Base-by-base conservation (phyloP, 92 coral and sea anemone genomes). In the Heliopora coerulea region DNA sequence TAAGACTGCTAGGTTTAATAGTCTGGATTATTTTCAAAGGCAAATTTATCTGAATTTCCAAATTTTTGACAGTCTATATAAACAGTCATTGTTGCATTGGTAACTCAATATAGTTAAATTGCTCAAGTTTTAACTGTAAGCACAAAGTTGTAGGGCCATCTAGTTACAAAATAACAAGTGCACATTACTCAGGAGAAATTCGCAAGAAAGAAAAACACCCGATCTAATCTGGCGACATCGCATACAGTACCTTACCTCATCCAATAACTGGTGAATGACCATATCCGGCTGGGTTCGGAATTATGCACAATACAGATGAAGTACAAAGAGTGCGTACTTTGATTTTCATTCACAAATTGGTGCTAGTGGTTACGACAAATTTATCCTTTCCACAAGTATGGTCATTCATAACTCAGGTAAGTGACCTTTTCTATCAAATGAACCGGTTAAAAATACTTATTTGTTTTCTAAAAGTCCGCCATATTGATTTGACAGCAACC, bases 211-310 rank as follows among this genome's bases (percentile, higher is more conserved):
- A 25, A 33, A 52, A 26, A 44, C 20, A n/a, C n/a, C n/a, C n/a
- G n/a, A n/a, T n/a, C n/a, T n/a, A n/a, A n/a, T n/a, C n/a, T n/a
- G n/a, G n/a, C n/a, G n/a, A n/a, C n/a, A n/a, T n/a, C n/a, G n/a
- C n/a, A n/a, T n/a, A n/a, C n/a, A n/a, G n/a, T n/a, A 49, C 12
- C 77, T 80, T 84, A 93, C 98, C 96, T 93, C 98, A 83, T 93
- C 98, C 68, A 82, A 75, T 63, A 93, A 83, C 84, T 93, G 98
- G 59, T 93, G 98, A 72, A 93, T 87, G 65, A 93, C 98, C 98
- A 93, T 93, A 48, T 74, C 78, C 72, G 62, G 56, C 34, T 70
- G 64, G n/a, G 72, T 54, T 65, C 31, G 73, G 40, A 54, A 78
- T 52, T 15, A 26, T 37, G 57, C 57, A 57, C 62, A 70, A 54